phyloP scores from a whole-genome alignment of 2,888 invertebrate genomes.

The Punctoribates punctum region DNA sequence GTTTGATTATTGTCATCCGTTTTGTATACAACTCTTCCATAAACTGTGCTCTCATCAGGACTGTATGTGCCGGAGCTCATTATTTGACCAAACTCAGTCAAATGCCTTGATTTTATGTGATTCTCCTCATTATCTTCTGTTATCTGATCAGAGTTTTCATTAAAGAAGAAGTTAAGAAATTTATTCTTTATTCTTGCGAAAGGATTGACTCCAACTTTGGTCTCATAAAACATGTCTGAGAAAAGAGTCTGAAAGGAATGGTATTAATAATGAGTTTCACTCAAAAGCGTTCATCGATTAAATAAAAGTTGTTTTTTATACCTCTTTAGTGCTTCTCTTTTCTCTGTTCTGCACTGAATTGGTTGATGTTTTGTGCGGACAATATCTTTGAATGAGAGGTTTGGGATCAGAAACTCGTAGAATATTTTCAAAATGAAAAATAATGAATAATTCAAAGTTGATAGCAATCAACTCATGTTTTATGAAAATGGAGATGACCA shows the following conservation, averaged over 20 bases:
- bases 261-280: too few relatives aligned
- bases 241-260: not conserved
- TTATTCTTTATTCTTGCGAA: not conserved
- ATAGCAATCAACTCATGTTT: too few relatives aligned
- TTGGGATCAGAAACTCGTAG: too few relatives aligned
- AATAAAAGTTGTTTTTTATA: too few relatives aligned
- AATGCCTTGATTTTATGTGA: not conserved
- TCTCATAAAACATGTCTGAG: not conserved
- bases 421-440: too few relatives aligned
- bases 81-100: conserved; percentile 1
- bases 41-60: not conserved
- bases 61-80: not conserved
- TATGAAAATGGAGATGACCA: too few relatives aligned
- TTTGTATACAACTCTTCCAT: not conserved
- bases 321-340: too few relatives aligned
- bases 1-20: not conserved
- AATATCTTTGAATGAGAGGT: too few relatives aligned
- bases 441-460: too few relatives aligned
- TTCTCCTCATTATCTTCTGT: not conserved
- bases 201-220: not conserved
- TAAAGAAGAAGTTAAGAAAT: not conserved
- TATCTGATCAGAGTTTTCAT: not conserved
- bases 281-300: too few relatives aligned
- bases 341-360: too few relatives aligned
- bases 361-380: too few relatives aligned